phyloP scores from a whole-genome alignment of 2,888 invertebrate species.

The Deilephila elpenor region DNA sequence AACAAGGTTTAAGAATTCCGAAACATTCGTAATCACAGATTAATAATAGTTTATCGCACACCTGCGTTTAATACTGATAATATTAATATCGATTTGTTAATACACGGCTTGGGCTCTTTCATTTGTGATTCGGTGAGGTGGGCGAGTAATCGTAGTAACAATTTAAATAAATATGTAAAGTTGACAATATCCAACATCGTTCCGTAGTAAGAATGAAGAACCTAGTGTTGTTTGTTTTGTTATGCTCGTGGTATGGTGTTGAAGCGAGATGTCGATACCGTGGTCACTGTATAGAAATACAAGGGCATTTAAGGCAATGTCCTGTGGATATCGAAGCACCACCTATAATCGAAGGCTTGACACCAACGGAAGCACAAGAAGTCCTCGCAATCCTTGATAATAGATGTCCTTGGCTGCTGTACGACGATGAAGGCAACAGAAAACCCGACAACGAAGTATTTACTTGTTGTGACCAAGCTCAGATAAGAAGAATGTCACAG shows the following conservation, averaged over 20 bases:
- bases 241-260: slow-evolving; percentile 56
- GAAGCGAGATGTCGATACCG: slow-evolving; percentile 64
- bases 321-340: slow-evolving; percentile 52
- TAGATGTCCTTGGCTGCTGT: slow-evolving; percentile 86
- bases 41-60: slow-evolving; percentile 58
- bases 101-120: slow-evolving; percentile 44
- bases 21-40: slow-evolving; percentile 39
- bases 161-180: slow-evolving; percentile 9
- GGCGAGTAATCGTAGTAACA: slow-evolving; percentile 3
- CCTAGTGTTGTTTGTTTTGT: slow-evolving; percentile 43
- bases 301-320: slow-evolving; percentile 60
- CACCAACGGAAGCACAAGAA: slow-evolving; percentile 61
- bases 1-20: slow-evolving; percentile 6
- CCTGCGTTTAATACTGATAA: slow-evolving; percentile 70
- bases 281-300: slow-evolving; percentile 58
- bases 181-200: neutral
- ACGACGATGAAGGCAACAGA: slow-evolving; percentile 65
- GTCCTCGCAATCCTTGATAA: slow-evolving; percentile 68
- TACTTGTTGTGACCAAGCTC: slow-evolving; percentile 86
- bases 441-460: slow-evolving; percentile 65
- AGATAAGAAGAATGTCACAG: slow-evolving; percentile 79
- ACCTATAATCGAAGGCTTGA: slow-evolving; percentile 58
- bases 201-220: slow-evolving; percentile 51
- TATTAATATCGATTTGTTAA: slow-evolving; percentile 56
- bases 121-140: slow-evolving; percentile 37